phyloP scores from a whole-genome alignment of 2,797 vertebrate species.

The Tenualosa ilisha region DNA sequence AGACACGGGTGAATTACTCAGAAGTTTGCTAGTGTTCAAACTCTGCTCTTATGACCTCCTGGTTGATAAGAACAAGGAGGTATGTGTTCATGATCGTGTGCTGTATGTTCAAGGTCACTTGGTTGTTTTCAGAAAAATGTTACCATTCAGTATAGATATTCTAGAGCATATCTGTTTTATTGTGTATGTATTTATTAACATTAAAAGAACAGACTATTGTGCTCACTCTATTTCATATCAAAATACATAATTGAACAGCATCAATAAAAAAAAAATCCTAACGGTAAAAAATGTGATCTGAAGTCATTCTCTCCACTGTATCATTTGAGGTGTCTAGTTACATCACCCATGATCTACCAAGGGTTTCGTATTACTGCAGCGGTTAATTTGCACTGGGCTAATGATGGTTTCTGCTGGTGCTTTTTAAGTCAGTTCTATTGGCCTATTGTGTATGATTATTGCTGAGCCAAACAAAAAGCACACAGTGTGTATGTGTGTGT shows the following conservation, averaged over 20 bases:
- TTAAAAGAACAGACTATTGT: too few species aligned
- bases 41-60: constrained; percentile 84
- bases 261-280: too few species aligned
- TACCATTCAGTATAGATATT: too few species aligned
- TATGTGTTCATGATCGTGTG: constrained; percentile 44
- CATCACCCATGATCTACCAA: background rate
- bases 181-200: too few species aligned
- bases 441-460: background rate
- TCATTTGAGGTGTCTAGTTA: background rate
- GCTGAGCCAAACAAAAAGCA: background rate
- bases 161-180: too few species aligned
- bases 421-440: background rate
- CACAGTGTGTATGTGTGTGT: background rate
- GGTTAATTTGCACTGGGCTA: background rate
- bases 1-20: constrained; percentile 80
- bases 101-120: background rate
- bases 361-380: constrained; percentile 7
- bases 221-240: background rate
- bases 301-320: background rate
- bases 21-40: constrained; percentile 85
- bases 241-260: background rate
- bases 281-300: background rate
- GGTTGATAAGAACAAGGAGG: constrained; percentile 80
- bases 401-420: background rate
- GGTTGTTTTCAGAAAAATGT: background rate